Conservation (phyloP, 2,888 invertebrate genomes). For the Nemotelus nigrinus region DNA sequence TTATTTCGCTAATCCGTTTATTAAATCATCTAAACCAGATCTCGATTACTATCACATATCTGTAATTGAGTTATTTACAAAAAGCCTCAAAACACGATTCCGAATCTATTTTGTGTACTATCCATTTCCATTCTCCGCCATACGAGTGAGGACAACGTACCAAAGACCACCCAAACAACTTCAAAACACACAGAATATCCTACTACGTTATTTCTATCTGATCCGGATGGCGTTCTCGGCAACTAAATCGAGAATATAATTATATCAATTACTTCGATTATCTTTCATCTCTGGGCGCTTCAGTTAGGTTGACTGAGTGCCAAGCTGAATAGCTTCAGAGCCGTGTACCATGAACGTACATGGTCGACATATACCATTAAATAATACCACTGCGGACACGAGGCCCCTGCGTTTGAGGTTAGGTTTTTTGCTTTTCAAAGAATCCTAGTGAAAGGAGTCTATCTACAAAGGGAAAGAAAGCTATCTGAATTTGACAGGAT, state of each 20-base stretch:
- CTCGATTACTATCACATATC: conserved; percentile 40
- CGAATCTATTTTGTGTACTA: conserved; percentile 3
- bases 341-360: not conserved
- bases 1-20: conserved; percentile 43
- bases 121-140: not conserved
- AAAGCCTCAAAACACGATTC: conserved; percentile 33
- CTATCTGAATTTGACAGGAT: conserved; percentile 48
- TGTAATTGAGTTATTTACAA: conserved; percentile 49
- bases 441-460: conserved; percentile 30
- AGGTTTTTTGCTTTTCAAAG: conserved; percentile 9
- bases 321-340: conserved; percentile 27
- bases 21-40: conserved; percentile 42
- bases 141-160: not conserved
- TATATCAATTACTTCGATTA: conserved; percentile 62
- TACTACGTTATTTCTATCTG: conserved; percentile 26
- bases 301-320: conserved; percentile 22
- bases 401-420: conserved; percentile 8
- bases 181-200: not conserved
- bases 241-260: conserved; percentile 62
- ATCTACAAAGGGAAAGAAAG: conserved; percentile 45
- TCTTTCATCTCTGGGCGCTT: conserved; percentile 56
- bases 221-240: conserved; percentile 29
- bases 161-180: not conserved
- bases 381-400: not conserved
- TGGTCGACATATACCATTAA: not conserved